phyloP scores from a whole-genome alignment of 2,888 invertebrate species.

The Lepidonotus clava region DNA sequence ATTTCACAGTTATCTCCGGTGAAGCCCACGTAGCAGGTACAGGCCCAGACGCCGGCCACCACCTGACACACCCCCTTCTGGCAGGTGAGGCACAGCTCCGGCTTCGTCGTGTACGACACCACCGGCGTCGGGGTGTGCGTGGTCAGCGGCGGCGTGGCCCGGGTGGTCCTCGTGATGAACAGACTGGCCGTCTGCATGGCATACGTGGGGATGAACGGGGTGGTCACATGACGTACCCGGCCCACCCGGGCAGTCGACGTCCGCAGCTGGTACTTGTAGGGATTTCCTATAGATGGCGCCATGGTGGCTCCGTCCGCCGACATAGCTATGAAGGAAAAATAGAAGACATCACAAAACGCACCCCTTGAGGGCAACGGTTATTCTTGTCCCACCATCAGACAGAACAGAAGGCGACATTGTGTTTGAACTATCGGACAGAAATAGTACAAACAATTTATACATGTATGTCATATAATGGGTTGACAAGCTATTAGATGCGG shows the following conservation, averaged over 20 bases:
- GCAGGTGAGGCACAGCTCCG: not conserved
- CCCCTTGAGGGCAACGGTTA: not conserved
- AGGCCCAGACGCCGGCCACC: conserved; percentile 35
- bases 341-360: not conserved
- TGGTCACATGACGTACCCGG: not conserved
- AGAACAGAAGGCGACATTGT: too few species aligned
- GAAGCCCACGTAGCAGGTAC: conserved; percentile 37
- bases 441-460: too few species aligned
- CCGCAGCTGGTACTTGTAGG: not conserved
- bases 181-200: not conserved
- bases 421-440: too few species aligned
- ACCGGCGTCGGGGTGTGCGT: not conserved
- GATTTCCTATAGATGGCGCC: conserved; percentile 37
- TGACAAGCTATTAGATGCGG: too few species aligned
- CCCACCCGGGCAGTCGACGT: not conserved
- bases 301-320: conserved; percentile 34
- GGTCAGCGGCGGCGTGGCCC: not conserved
- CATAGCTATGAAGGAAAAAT: conserved; percentile 19
- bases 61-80: conserved; percentile 43
- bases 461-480: too few species aligned
- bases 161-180: not conserved
- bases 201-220: not conserved
- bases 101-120: not conserved
- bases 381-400: too few species aligned
- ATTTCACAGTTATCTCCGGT: conserved; percentile 15